phyloP scores from a whole-genome alignment of 64 coral and sea anemone species.

The Pachyseris speciosa region DNA sequence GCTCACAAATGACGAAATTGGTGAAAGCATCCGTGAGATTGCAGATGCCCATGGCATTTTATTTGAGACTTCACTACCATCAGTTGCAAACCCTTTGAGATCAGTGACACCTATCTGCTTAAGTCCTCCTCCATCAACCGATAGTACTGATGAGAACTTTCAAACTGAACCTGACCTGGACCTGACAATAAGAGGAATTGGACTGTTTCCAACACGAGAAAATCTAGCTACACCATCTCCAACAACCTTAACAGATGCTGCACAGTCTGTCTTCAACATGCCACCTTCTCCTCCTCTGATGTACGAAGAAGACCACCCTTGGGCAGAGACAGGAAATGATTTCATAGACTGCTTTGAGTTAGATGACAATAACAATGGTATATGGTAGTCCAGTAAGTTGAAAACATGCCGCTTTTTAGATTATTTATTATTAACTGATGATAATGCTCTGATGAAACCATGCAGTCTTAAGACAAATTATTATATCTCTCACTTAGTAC shows the following conservation, averaged over 20 bases:
- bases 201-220: conserved; percentile 69
- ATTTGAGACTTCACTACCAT: conserved; percentile 69
- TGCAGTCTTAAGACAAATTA: too few relatives aligned
- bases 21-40: conserved; percentile 90
- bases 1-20: conserved; percentile 80
- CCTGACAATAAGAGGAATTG: conserved; percentile 81
- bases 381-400: conserved; percentile 39
- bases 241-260: conserved; percentile 80
- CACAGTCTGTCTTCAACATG: conserved; percentile 85
- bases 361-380: conserved; percentile 83
- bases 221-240: conserved; percentile 84
- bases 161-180: conserved; percentile 87
- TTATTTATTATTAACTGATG: too few relatives aligned
- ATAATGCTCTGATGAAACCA: too few relatives aligned
- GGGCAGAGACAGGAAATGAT: conserved; percentile 81
- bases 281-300: conserved; percentile 83
- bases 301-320: conserved; percentile 92
- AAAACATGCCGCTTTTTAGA: neutral
- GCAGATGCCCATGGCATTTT: conserved; percentile 90
- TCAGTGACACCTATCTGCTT: conserved; percentile 11
- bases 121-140: conserved; percentile 79
- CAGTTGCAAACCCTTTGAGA: neutral
- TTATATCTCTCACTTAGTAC: too few relatives aligned
- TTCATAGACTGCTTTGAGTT: conserved; percentile 67
- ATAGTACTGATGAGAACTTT: conserved; percentile 63